Evolutionary conservation across 2,113 vertebrate genomes (phyloP).

Genomic region (Sylvicapra grimmia): DNA sequence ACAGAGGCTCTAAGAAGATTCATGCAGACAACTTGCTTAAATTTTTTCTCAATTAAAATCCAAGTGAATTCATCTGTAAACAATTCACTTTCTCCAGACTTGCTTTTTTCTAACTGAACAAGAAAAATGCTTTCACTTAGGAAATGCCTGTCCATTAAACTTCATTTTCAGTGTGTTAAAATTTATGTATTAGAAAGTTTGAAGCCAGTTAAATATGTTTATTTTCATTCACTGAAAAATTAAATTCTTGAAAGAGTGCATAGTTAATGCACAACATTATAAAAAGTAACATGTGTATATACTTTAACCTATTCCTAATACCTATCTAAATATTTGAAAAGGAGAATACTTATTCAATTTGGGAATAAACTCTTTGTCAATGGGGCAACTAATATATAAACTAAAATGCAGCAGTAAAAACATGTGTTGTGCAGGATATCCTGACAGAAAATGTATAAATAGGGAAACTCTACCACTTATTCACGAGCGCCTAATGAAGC

Average conservation of each 20-base stretch:
- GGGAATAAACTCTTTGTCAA: constrained; percentile 77
- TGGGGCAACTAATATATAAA: constrained; percentile 63
- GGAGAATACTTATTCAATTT: constrained; percentile 70
- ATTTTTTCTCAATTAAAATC: neutral
- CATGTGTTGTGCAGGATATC: constrained; percentile 64
- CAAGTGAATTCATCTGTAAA: constrained; percentile 19
- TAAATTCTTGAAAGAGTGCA: constrained; percentile 62
- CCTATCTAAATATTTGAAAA: constrained; percentile 73
- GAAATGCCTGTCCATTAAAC: neutral
- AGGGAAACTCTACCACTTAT: constrained; percentile 78
- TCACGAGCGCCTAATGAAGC: constrained; percentile 79
- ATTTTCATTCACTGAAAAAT: constrained; percentile 60
- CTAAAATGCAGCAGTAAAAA: constrained; percentile 71
- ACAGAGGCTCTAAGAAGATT: neutral
- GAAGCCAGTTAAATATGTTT: constrained; percentile 10
- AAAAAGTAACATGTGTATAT: constrained; percentile 69
- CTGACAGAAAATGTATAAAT: constrained; percentile 77
- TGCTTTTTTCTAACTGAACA: neutral
- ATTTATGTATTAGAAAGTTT: neutral
- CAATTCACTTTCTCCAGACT: neutral
- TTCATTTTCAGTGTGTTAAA: neutral
- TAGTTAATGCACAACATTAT: constrained; percentile 63
- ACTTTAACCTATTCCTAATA: constrained; percentile 75
- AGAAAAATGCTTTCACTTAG: neutral
- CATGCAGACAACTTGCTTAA: neutral